Base-by-base conservation (phyloP, 2,888 invertebrate genomes). In the Drosophila stalkeri region DNA sequence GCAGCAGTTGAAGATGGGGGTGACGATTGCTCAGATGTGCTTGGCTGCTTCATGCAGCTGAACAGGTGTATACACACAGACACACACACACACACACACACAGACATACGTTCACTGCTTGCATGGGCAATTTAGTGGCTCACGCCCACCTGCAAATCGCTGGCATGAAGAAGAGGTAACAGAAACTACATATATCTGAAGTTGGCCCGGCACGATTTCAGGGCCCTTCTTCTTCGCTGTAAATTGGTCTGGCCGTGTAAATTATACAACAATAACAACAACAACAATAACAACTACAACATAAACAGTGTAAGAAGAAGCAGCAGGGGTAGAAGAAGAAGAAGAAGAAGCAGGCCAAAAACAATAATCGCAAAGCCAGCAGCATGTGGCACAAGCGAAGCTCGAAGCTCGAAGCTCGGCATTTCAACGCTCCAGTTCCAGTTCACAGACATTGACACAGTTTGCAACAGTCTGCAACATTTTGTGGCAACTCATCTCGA, bases 401-500 rank as follows among this genome's bases (percentile, higher is more conserved):
- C 60, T 69, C 62, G 57, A 62, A 65, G 72, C 60, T 69, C 62
- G 54, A 62, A 61, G 46, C 54, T 39, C 55, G 67, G 72, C 71
- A 67, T 73, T 81, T 75, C 81, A 81, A 80, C 75, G 85, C 81
- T 81, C 77, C 84, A 89, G 90, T 90, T 90, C 83, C 90, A 90
- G 84, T 90, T 90, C 90, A 89, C 90, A 90, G 90, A 75, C 90
- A 89, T 90, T 90, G 90, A 90, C 90, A 90, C 86, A 90, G 77
- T 89, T 83, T 83, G 69, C 67, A n/a, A 11, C 54, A 27, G 55
- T 39, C 23, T 55, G 55, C 64, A 39, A 59, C 46, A 44, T 27
- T 60, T 60, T 39, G 47, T 33, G 27, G 59, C 60, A 49, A 39
- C 60, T 31, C 47, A 60, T 39, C 27, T 47, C 27, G 47, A 20